Evolutionary conservation across 1,140 invertebrate genomes (phyloP).

Genomic region (Dendrolimus kikuchii): DNA sequence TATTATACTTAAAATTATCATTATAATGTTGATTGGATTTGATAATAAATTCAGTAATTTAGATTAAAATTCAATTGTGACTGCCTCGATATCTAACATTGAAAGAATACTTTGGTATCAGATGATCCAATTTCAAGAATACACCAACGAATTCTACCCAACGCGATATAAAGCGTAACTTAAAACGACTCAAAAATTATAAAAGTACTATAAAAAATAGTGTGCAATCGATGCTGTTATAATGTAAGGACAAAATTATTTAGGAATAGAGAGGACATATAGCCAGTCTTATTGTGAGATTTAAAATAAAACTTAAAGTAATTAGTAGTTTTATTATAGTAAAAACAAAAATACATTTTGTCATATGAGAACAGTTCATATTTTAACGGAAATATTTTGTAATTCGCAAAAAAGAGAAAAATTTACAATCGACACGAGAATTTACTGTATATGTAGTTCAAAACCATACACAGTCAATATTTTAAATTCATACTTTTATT

Average conservation of each 20-base stretch:
- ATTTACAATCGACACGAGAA: too few species aligned
- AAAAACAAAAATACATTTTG: conserved; percentile 49
- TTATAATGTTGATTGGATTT: too few species aligned
- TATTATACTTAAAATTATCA: too few species aligned
- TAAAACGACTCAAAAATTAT: conserved; percentile 50
- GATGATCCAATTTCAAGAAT: too few species aligned
- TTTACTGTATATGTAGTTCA: too few species aligned
- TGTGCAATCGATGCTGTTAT: conserved; percentile 12
- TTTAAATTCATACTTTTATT: too few species aligned
- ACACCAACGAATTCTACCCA: conserved; percentile 34
- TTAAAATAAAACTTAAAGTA: conserved; percentile 63
- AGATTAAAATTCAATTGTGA: too few species aligned
- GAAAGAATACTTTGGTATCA: too few species aligned
- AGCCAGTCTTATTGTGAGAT: conserved; percentile 32
- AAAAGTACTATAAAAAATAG: conserved; percentile 38
- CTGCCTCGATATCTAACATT: too few species aligned
- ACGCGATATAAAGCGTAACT: conserved; percentile 42
- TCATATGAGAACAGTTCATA: conserved; percentile 2
- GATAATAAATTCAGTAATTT: too few species aligned
- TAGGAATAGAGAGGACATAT: conserved; percentile 4
- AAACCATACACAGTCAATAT: too few species aligned
- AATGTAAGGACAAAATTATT: not conserved
- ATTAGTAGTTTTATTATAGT: conserved; percentile 59
- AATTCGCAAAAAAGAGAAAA: too few species aligned
- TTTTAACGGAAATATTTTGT: not conserved